Evolutionary conservation across 2,113 vertebrate species (phyloP).

Genomic region (Tringa solitaria): DNA sequence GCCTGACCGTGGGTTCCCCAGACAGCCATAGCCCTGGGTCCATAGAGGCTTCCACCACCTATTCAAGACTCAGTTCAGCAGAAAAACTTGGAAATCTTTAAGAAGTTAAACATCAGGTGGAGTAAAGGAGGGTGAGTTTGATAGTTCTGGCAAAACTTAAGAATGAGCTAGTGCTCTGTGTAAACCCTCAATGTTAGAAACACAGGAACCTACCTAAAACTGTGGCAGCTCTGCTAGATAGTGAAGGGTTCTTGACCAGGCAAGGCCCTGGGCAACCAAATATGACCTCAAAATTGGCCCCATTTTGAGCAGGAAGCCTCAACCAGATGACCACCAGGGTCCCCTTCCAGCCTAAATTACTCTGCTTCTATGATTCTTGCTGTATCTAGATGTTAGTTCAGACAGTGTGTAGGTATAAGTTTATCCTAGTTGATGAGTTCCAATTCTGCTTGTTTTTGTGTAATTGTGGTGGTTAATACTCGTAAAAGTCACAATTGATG

Average conservation of each 20-base stretch:
- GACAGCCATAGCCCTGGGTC: not conserved
- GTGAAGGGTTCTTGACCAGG: not conserved
- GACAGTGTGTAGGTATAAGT: not conserved
- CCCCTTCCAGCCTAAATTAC: not conserved
- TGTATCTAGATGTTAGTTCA: not conserved
- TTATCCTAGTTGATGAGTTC: fast-evolving
- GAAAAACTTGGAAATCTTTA: not conserved
- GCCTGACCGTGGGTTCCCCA: not conserved
- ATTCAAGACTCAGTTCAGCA: not conserved
- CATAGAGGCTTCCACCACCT: not conserved
- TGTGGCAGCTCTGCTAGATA: not conserved
- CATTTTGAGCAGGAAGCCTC: not conserved
- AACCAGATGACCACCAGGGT: not conserved
- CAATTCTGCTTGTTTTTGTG: not conserved
- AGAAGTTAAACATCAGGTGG: not conserved
- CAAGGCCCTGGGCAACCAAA: not conserved
- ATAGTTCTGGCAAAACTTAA: not conserved
- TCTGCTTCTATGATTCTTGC: not conserved
- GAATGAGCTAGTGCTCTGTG: not conserved
- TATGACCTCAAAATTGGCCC: not conserved
- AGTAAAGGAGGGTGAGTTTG: not conserved
- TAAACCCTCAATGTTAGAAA: not conserved
- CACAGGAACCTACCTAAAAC: not conserved
- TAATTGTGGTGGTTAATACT: not conserved
- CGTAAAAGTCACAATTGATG: not conserved